Base-by-base conservation (phyloP, 2,888 invertebrate genomes). In the Ecliptopera silaceata region DNA sequence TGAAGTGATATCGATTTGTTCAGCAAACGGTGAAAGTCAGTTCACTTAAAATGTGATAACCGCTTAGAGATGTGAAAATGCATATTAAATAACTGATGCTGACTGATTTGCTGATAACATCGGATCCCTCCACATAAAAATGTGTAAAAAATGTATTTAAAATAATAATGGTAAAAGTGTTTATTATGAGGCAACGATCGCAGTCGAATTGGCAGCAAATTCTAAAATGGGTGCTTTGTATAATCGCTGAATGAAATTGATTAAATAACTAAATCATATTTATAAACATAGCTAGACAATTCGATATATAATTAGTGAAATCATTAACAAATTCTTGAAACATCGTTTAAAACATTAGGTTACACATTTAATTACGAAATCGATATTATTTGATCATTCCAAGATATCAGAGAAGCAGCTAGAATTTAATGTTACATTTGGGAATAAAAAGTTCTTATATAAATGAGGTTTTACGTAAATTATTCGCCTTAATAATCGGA, bases 231-330 rank as follows among this genome's bases (percentile, higher is more conserved):
- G 22, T n/a, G 41, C 46, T 48, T 44, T 49, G 48, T 49, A 44
- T 29, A 50, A 44, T 26, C 17, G 39, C 20, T 20, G 18, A 36
- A 22, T 6, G 1, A 41, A 12, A 29, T 46, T 15, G 10, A 50
- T 36, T 15, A 4, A 26, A 42, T 13, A 38, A 18, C 26, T 29
- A 18, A 47, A 38, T 46, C 36, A 41, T 49, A 38, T 31, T 46
- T 45, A 39, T 22, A 43, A 57, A 38, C 38, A 31, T 58, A 57
- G 57, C 43, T 57, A 58, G 58, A 53, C 39, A 48, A 57, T 44
- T 39, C 26, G 32, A 53, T 49, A 20, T 48, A 44, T 31, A 38
- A 18, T 26, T 38, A 44, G 42, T 47, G 41, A 41, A 44, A 34
- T 43, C 36, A 39, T 53, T 46, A 31, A 46, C 36, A 51, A 15